Conservation (phyloP, 2,113 vertebrate genomes). For the Rhea americana region DNA sequence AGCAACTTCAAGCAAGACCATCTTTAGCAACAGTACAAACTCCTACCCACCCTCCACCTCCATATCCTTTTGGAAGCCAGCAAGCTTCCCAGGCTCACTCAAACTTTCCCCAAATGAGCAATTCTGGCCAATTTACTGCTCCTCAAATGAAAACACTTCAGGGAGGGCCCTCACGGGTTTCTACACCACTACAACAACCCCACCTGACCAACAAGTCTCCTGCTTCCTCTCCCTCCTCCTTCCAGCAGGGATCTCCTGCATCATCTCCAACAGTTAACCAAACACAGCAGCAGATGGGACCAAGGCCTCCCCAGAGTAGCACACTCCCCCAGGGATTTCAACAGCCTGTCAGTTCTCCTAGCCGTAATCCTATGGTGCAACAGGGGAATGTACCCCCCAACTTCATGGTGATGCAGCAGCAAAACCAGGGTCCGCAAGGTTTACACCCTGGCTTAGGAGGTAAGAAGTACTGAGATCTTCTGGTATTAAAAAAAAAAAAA, state of each 20-base stretch:
- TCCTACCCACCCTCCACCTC: conserved; percentile 95
- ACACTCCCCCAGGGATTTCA: conserved; percentile 93
- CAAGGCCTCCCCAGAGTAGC: conserved; percentile 85
- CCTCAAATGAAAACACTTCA: conserved; percentile 94
- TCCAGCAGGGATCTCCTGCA: conserved; percentile 96
- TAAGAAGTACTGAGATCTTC: conserved; percentile 72
- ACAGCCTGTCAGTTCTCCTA: conserved; percentile 92
- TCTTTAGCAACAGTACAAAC: conserved; percentile 93
- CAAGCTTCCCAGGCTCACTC: conserved; percentile 91
- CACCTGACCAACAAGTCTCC: conserved; percentile 96
- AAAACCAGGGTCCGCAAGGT: conserved; percentile 89
- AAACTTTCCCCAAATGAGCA: conserved; percentile 83
- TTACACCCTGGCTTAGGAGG: conserved; percentile 89
- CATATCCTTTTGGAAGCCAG: conserved; percentile 97
- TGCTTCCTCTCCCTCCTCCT: conserved; percentile 97
- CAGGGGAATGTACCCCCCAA: conserved; percentile 91
- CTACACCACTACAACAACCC: conserved; percentile 88
- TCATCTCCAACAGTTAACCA: conserved; percentile 95
- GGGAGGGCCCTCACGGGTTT: conserved; percentile 86
- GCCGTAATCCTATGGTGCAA: conserved; percentile 89
- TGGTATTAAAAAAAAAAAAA: conserved; percentile 35
- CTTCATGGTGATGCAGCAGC: conserved; percentile 96
- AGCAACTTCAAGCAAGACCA: conserved; percentile 86
- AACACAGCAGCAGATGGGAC: conserved; percentile 85
- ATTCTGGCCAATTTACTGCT: conserved; percentile 89